These are phyloP conservation scores for Noctuana brunneofusca DNA, from an alignment of 2,888 invertebrate genomes.

Conservation along the genomic window DNA sequence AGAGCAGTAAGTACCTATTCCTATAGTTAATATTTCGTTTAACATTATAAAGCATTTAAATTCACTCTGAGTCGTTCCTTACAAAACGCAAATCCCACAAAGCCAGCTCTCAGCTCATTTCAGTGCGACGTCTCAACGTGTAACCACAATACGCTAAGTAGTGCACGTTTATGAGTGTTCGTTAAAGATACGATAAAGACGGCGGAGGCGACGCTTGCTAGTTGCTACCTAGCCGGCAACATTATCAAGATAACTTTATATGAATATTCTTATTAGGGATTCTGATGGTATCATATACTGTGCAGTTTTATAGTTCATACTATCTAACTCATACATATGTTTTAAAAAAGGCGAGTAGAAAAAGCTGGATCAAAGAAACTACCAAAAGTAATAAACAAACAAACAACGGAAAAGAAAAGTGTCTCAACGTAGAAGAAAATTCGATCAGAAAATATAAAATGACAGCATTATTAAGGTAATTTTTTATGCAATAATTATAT, in stretches of 20 bases:
- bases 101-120: conserved; percentile 58
- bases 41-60: not conserved
- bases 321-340: no score
- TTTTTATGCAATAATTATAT: no score
- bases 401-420: no score
- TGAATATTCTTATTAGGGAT: conserved; percentile 14
- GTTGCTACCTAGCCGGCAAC: not conserved
- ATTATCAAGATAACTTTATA: not conserved
- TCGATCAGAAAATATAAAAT: no score
- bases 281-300: not conserved
- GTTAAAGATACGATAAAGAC: conserved; percentile 82
- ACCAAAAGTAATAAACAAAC: no score
- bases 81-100: conserved; percentile 66
- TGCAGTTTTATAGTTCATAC: no score
- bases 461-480: no score
- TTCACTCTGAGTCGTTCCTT: conserved; percentile 3
- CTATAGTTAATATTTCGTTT: not conserved
- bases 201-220: conserved; percentile 51
- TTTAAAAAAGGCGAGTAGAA: no score
- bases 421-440: no score
- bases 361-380: no score
- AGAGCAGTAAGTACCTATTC: no score
- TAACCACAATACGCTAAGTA: conserved; percentile 70
- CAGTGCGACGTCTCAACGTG: conserved; percentile 39
- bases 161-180: conserved; percentile 79